Percentiles rank a stretch among this genome's conserved stretches.
phyloP scores from a whole-genome alignment of 1,140 invertebrate species.

The Hestina assimilis region DNA sequence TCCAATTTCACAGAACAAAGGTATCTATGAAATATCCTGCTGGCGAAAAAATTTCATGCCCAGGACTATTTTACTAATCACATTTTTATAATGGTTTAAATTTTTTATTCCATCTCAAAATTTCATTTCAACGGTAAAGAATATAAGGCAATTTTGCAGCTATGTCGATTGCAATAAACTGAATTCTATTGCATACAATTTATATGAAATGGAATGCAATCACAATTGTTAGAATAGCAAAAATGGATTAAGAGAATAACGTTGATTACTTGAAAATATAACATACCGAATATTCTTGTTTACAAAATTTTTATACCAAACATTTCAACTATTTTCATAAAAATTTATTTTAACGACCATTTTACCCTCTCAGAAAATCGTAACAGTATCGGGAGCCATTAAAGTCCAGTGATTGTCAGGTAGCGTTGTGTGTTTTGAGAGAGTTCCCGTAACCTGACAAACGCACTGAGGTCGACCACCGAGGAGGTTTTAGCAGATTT shows the following conservation, averaged over 20 bases:
- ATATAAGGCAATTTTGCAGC: slow-evolving; percentile 13
- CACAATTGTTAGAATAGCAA: slow-evolving; percentile 8
- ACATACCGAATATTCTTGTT: neutral
- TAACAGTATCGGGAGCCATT: no score
- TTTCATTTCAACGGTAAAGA: slow-evolving; percentile 1
- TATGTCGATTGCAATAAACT: slow-evolving; percentile 2
- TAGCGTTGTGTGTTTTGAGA: no score
- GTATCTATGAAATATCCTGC: slow-evolving; percentile 9
- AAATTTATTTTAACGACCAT: neutral
- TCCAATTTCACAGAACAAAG: slow-evolving; percentile 8
- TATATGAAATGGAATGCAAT: slow-evolving; percentile 13
- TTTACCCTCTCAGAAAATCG: no score
- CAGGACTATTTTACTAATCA: slow-evolving; percentile 13
- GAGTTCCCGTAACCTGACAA: no score
- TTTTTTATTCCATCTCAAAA: neutral
- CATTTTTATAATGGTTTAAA: slow-evolving; percentile 1
- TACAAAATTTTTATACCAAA: neutral
- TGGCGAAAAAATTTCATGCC: slow-evolving; percentile 1
- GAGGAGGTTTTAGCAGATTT: no score
- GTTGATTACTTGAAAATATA: neutral
- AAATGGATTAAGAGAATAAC: neutral
- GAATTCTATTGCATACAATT: neutral
- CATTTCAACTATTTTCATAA: neutral
- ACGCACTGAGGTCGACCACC: no score
- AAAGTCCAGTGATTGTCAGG: no score